Conservation (phyloP, 2,888 invertebrate genomes). For the Ariolimax columbianus region DNA sequence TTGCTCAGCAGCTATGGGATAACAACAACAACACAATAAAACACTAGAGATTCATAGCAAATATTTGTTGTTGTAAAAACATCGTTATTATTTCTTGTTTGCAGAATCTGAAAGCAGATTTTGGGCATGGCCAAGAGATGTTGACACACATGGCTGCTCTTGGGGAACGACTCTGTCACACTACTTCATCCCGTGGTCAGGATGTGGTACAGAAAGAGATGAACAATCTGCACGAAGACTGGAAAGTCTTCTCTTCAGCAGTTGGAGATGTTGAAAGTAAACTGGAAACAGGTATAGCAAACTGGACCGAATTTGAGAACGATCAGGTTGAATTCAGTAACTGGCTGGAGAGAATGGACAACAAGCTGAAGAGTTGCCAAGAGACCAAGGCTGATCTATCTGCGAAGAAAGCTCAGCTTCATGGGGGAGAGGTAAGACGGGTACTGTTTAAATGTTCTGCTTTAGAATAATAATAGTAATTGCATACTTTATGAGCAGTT, state of each 20-base stretch:
- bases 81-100: neutral
- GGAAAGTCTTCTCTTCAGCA: constrained; percentile 75
- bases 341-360: constrained; percentile 83
- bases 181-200: constrained; percentile 82
- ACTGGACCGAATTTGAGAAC: constrained; percentile 93
- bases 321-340: constrained; percentile 89
- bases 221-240: constrained; percentile 71
- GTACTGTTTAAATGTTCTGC: neutral
- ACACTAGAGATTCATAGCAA: neutral
- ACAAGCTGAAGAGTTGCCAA: constrained; percentile 61
- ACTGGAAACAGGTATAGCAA: constrained; percentile 92
- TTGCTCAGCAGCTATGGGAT: too few relatives aligned
- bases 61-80: neutral
- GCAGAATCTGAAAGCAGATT: constrained; percentile 83
- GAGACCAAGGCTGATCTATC: constrained; percentile 66
- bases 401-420: constrained; percentile 65
- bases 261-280: constrained; percentile 85
- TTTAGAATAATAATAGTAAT: neutral
- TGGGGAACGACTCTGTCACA: constrained; percentile 80
- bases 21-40: too few relatives aligned
- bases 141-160: constrained; percentile 85
- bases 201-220: constrained; percentile 73
- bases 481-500: neutral
- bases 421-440: constrained; percentile 67
- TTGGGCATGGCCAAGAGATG: constrained; percentile 80